These are phyloP conservation scores for Acronicta psi DNA, from an alignment of 2,888 invertebrate genomes.

Conservation along the genomic window DNA sequence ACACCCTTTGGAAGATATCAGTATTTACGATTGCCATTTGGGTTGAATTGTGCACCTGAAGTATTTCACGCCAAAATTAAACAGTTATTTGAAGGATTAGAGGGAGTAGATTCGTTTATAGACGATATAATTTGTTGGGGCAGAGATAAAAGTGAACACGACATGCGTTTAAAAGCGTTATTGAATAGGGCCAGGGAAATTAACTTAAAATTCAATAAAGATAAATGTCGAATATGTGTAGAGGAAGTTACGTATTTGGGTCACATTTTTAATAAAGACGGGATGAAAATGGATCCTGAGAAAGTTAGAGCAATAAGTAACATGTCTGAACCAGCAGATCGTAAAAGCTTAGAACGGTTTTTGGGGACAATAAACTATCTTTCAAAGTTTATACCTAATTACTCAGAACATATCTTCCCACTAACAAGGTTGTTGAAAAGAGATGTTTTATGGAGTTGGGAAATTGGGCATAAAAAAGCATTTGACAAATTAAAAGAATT, in stretches of 20 bases:
- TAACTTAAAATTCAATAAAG: neutral
- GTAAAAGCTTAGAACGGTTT: slow-evolving; percentile 46
- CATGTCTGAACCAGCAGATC: slow-evolving; percentile 38
- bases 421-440: slow-evolving; percentile 40
- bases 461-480: neutral
- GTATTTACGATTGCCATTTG: slow-evolving; percentile 4
- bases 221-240: neutral
- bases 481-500: slow-evolving; percentile 24
- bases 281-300: slow-evolving; percentile 30
- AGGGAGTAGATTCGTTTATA: slow-evolving; percentile 11
- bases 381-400: slow-evolving; percentile 53
- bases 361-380: slow-evolving; percentile 51
- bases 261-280: neutral
- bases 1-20: slow-evolving; percentile 11
- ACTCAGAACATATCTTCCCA: slow-evolving; percentile 30
- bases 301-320: slow-evolving; percentile 43
- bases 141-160: neutral
- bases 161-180: neutral
- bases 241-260: neutral
- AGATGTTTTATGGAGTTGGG: slow-evolving; percentile 47
- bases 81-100: slow-evolving; percentile 5
- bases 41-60: slow-evolving; percentile 3
- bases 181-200: neutral
- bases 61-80: slow-evolving; percentile 5
- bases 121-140: slow-evolving; percentile 2